Evolutionary conservation across 2,113 vertebrate species (phyloP).

Genomic region (Lampris megalopsis): DNA sequence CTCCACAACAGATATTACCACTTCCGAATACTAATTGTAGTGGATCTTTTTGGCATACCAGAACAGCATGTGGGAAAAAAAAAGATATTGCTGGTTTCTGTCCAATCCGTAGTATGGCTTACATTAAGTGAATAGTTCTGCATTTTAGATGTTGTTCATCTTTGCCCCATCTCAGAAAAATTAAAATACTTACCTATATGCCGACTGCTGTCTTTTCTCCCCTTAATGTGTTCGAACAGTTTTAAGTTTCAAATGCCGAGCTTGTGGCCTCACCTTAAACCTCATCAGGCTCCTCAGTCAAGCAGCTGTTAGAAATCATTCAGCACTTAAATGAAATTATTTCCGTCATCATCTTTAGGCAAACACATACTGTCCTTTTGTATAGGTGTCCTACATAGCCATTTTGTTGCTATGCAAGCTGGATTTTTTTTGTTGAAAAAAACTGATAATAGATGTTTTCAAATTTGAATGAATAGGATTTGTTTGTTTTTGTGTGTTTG

Average conservation of each 20-base stretch:
- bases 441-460: background rate
- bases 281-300: background rate
- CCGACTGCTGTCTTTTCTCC: slow-evolving; percentile 3
- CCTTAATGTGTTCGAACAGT: background rate
- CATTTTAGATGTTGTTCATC: slow-evolving; percentile 51
- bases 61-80: slow-evolving; percentile 48
- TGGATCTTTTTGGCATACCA: slow-evolving; percentile 35
- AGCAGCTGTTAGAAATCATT: background rate
- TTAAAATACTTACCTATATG: slow-evolving; percentile 66
- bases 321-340: background rate
- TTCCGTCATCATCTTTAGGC: background rate
- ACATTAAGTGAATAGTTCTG: slow-evolving; percentile 42
- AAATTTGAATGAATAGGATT: no score
- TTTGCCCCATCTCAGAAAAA: slow-evolving; percentile 55
- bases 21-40: slow-evolving; percentile 53
- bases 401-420: slow-evolving; percentile 37
- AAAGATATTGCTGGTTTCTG: slow-evolving; percentile 34
- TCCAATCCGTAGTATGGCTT: slow-evolving; percentile 51
- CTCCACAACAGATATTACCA: slow-evolving; percentile 34
- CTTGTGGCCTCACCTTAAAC: background rate
- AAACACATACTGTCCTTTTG: no score
- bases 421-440: background rate
- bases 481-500: no score
- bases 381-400: background rate
- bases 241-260: background rate